phyloP scores from a whole-genome alignment of 2,888 invertebrate species.

The Nesidiocoris tenuis region DNA sequence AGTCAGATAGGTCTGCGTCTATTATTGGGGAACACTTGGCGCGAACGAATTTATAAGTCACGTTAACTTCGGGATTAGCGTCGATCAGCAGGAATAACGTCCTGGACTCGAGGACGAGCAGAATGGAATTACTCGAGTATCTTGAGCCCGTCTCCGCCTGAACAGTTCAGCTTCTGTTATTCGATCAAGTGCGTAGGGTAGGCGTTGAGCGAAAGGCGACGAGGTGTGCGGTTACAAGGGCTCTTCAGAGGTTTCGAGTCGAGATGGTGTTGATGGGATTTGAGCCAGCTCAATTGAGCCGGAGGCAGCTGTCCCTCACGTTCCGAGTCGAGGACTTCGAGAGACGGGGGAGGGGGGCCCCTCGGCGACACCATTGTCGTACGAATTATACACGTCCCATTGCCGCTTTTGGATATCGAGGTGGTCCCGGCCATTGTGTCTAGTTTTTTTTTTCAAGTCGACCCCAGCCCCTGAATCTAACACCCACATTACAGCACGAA shows the following conservation, averaged over 20 bases:
- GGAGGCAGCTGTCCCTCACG: constrained; percentile 35
- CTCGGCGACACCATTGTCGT: constrained; percentile 21
- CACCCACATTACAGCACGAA: constrained; percentile 9
- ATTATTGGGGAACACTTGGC: no score
- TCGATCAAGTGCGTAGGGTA: neutral
- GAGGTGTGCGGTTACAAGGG: neutral
- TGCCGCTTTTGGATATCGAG: constrained; percentile 18
- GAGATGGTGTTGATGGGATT: constrained; percentile 35
- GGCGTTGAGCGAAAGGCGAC: neutral
- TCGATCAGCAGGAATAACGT: no score
- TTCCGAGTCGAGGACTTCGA: neutral
- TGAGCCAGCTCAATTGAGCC: constrained; percentile 25
- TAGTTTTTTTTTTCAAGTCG: neutral
- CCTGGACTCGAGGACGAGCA: no score
- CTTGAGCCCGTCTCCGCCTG: neutral
- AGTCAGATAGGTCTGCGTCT: no score
- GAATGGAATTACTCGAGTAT: neutral
- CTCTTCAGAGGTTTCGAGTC: constrained; percentile 11
- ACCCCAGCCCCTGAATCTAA: neutral
- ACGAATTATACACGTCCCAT: constrained; percentile 28
- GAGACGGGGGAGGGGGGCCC: neutral
- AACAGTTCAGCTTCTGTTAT: neutral
- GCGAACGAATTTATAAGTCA: no score
- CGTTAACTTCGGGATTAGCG: no score
- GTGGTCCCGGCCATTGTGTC: constrained; percentile 18